Conservation (phyloP, 2,113 vertebrate genomes). For the Oenanthe melanoleuca region DNA sequence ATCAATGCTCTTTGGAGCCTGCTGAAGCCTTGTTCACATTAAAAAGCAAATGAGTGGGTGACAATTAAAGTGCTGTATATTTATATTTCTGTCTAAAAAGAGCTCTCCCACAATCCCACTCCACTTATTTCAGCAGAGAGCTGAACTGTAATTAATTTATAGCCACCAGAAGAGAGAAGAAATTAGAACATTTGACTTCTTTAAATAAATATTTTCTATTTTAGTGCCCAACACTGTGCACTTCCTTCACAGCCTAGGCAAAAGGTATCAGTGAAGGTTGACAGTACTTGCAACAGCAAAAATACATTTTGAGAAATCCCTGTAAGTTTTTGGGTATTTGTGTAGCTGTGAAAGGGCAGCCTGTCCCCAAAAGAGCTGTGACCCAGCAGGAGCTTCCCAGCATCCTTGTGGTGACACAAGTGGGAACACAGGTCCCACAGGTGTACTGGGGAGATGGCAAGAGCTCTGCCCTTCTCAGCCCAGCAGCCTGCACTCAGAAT, state of each 20-base stretch:
- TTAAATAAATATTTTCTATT: conserved; percentile 4
- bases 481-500: not conserved
- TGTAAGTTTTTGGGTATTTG: not conserved
- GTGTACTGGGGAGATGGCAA: fast-evolving
- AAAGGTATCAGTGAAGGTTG: not conserved
- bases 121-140: not conserved
- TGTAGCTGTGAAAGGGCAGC: not conserved
- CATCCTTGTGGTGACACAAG: not conserved
- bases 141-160: not conserved
- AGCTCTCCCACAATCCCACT: not conserved
- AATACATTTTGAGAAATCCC: not conserved
- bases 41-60: not conserved
- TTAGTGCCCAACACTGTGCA: not conserved
- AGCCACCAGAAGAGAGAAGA: not conserved
- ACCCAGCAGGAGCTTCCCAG: not conserved
- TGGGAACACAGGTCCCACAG: not conserved
- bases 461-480: not conserved
- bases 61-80: not conserved
- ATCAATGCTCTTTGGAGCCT: not conserved
- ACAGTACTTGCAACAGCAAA: not conserved
- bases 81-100: conserved; percentile 22
- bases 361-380: not conserved
- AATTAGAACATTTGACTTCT: not conserved
- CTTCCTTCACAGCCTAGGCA: not conserved
- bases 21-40: not conserved